A percentile compares a stretch with the other conserved stretches of the same genome.
Conservation (phyloP, 2,113 vertebrate genomes). For the Callocephalon fimbriatum region DNA sequence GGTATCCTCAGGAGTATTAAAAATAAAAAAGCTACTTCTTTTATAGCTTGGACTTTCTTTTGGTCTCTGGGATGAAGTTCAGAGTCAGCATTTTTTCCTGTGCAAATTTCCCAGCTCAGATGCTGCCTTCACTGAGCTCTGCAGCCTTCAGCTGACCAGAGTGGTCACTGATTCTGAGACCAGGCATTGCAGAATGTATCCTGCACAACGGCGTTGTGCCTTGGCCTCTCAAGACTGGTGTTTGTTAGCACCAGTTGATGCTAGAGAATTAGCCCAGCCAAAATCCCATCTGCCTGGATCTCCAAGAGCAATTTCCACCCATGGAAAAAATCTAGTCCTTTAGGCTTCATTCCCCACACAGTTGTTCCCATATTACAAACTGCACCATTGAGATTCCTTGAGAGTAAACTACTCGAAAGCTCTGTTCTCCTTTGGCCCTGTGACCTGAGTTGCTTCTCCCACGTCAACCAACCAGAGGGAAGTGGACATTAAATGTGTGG, state of each 20-base stretch:
- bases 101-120: background rate
- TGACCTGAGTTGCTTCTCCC: background rate
- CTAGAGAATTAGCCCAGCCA: background rate
- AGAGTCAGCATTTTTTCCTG: background rate
- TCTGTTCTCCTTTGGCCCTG: accelerated
- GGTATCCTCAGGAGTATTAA: background rate
- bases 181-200: background rate
- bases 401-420: background rate
- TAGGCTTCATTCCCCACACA: background rate
- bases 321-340: background rate
- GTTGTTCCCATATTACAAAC: background rate
- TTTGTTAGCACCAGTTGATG: background rate
- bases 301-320: background rate
- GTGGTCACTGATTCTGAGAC: background rate
- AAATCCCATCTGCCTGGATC: background rate
- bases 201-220: background rate
- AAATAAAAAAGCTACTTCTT: background rate
- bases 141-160: background rate
- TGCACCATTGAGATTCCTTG: background rate
- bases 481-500: background rate
- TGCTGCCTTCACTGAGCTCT: background rate
- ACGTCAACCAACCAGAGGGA: background rate
- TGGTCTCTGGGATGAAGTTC: background rate
- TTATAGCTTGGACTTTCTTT: background rate
- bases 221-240: background rate